Evolutionary conservation across 2,797 vertebrate species (phyloP), one percentile per base, ranked within the genome.

Genomic region (Carapus acus): DNA sequence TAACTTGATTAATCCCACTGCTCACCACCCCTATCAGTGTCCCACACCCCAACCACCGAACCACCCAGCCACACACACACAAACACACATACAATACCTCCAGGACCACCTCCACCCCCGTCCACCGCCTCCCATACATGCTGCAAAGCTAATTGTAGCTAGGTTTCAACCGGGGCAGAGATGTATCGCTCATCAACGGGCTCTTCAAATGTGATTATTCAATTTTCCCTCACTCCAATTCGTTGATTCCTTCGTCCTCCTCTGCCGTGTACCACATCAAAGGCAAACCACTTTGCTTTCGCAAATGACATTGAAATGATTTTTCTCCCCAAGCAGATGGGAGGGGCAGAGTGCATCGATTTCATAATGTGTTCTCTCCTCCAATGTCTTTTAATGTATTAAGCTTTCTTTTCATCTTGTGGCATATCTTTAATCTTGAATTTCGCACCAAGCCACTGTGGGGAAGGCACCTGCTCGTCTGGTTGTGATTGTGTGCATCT

Each of bases 1-100:
- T 58, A 50, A 54, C 79, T 65, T 63, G 54, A 76, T 75, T 58
- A 65, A n/a, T n/a, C n/a, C n/a, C n/a, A n/a, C n/a, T n/a, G n/a
- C n/a, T n/a, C n/a, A n/a, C n/a, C n/a, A n/a, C n/a, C n/a, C n/a
- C n/a, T n/a, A n/a, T n/a, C n/a, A n/a, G n/a, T n/a, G n/a, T n/a
- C n/a, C n/a, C n/a, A n/a, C n/a, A n/a, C n/a, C n/a, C n/a, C n/a
- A n/a, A n/a, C n/a, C n/a, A n/a, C n/a, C n/a, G n/a, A n/a, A n/a
- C n/a, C n/a, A n/a, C n/a, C n/a, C n/a, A n/a, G n/a, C n/a, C n/a
- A n/a, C n/a, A n/a, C n/a, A n/a, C n/a, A n/a, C n/a, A n/a, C n/a
- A n/a, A n/a, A n/a, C n/a, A n/a, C n/a, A n/a, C n/a, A n/a, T n/a
- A n/a, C n/a, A n/a, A n/a, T n/a, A n/a, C n/a, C n/a, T n/a, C n/a